These are phyloP conservation scores for Drosophila kanekoi DNA, from an alignment of 2,888 invertebrate genomes.

Conservation along the genomic window DNA sequence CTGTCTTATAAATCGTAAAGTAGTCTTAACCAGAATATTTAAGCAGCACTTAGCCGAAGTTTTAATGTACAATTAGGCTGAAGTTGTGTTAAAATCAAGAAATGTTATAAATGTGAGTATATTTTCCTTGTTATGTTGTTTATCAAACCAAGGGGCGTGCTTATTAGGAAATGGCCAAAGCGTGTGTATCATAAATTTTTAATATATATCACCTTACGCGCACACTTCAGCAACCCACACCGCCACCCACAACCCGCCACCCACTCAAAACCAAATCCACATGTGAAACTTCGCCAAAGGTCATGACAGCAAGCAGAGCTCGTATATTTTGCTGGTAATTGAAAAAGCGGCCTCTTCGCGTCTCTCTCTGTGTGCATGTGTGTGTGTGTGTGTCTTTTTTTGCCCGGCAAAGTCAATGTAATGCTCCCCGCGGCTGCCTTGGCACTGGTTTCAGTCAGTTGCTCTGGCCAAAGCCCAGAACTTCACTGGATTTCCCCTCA, in stretches of 20 bases:
- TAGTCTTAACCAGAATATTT: no score
- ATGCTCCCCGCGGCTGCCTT: constrained; percentile 30
- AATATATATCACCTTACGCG: constrained; percentile 68
- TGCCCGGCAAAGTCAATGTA: constrained; percentile 44
- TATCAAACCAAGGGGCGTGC: constrained; percentile 43
- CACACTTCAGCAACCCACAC: constrained; percentile 21
- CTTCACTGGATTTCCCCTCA: constrained; percentile 42
- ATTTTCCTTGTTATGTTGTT: constrained; percentile 47
- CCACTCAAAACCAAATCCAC: constrained; percentile 14
- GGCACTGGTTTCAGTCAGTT: constrained; percentile 69
- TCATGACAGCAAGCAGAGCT: constrained; percentile 72
- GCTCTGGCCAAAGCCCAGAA: constrained; percentile 58
- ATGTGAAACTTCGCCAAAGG: constrained; percentile 68
- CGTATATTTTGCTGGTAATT: constrained; percentile 74
- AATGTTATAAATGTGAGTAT: constrained; percentile 38
- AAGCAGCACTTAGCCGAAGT: no score
- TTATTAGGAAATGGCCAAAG: constrained; percentile 48
- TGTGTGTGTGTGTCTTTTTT: constrained; percentile 28
- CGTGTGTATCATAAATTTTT: constrained; percentile 63
- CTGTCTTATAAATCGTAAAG: no score
- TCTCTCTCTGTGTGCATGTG: constrained; percentile 19
- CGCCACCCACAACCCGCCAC: not conserved
- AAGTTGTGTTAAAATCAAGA: not conserved
- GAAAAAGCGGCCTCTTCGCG: constrained; percentile 67
- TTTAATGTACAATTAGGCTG: not conserved